phyloP scores from a whole-genome alignment of 2,113 vertebrate species.

The Mobula birostris region DNA sequence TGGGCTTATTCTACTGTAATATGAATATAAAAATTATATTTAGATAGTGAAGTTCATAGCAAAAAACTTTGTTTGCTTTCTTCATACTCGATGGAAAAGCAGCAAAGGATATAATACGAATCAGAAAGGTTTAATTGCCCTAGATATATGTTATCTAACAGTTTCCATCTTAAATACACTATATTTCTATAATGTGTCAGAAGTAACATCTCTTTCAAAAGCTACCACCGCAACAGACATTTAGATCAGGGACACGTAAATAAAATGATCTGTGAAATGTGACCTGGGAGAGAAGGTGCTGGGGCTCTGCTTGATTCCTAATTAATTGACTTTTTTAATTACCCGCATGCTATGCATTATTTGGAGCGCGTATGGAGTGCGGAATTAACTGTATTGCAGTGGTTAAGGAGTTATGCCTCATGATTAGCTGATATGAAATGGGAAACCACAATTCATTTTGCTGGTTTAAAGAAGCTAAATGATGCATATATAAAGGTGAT shows the following conservation, averaged over 20 bases:
- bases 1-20: not conserved
- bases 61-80: not conserved
- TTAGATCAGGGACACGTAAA: constrained; percentile 10
- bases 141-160: not conserved
- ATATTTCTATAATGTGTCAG: not conserved
- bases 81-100: not conserved
- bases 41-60: not conserved
- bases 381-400: constrained; percentile 26
- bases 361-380: not conserved
- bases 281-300: constrained; percentile 26
- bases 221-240: not conserved
- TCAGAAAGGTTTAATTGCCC: not conserved
- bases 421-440: constrained; percentile 35
- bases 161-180: not conserved
- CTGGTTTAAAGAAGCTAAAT: constrained; percentile 28
- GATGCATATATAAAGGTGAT: constrained; percentile 34
- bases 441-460: constrained; percentile 35
- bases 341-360: constrained; percentile 36
- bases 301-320: constrained; percentile 33
- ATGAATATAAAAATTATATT: not conserved
- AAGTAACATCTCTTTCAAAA: constrained; percentile 29
- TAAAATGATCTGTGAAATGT: constrained; percentile 34
- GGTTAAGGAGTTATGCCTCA: constrained; percentile 31
- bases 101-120: not conserved
- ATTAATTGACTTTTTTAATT: constrained; percentile 36